phyloP scores from a whole-genome alignment of 2,797 vertebrate species.

The Sphaeramia orbicularis region DNA sequence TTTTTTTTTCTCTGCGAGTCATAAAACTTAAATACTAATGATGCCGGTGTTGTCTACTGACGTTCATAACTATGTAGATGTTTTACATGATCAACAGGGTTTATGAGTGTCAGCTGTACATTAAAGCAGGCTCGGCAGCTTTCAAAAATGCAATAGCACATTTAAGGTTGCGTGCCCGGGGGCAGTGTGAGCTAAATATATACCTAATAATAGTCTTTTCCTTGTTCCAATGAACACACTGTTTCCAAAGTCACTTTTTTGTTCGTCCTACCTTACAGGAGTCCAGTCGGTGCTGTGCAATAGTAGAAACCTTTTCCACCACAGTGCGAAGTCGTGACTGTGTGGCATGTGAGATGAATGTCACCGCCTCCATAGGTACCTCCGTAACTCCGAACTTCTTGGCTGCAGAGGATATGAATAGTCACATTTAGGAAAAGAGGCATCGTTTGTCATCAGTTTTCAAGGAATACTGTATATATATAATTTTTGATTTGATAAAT shows the following conservation, averaged over 20 bases:
- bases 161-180: neutral
- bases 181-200: neutral
- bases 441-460: constrained; percentile 1
- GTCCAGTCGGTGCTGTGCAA: constrained; percentile 91
- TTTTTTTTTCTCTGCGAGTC: neutral
- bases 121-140: neutral
- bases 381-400: constrained; percentile 90
- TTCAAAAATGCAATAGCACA: neutral
- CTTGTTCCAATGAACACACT: too few relatives aligned
- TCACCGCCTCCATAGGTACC: constrained; percentile 88
- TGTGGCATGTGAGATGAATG: constrained; percentile 90
- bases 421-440: neutral
- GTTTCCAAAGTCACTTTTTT: neutral
- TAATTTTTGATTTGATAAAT: too few relatives aligned
- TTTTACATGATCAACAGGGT: neutral
- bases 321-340: constrained; percentile 88
- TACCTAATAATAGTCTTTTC: too few relatives aligned
- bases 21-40: neutral
- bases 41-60: neutral
- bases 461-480: neutral
- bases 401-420: constrained; percentile 72
- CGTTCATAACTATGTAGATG: neutral
- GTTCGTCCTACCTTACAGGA: constrained; percentile 84
- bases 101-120: neutral
- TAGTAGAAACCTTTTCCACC: constrained; percentile 89